A percentile compares a stretch with the other conserved stretches of the same genome.
These are phyloP conservation scores for Nephrocerus scutellatus DNA, from an alignment of 2,888 invertebrate genomes.

Conservation along the genomic window DNA sequence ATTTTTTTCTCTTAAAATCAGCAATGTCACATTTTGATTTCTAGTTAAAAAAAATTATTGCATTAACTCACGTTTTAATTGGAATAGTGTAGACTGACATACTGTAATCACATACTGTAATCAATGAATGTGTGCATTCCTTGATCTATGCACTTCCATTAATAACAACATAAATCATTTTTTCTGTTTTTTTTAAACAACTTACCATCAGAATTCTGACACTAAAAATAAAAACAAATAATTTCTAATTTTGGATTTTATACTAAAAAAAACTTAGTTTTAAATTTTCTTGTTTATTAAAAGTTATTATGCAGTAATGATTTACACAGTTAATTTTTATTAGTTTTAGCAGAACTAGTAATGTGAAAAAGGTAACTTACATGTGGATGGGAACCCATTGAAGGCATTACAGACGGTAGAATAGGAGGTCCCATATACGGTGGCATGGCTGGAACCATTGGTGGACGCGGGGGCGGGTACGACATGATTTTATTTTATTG, in stretches of 20 bases:
- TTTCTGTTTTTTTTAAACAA: conserved; percentile 8
- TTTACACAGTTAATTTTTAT: too few species aligned
- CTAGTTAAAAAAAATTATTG: too few species aligned
- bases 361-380: too few species aligned
- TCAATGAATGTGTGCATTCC: too few species aligned
- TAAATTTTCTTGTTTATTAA: conserved; percentile 3
- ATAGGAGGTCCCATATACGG: conserved; percentile 68
- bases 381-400: conserved; percentile 65
- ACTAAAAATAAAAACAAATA: conserved; percentile 19
- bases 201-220: conserved; percentile 18
- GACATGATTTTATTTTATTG: too few species aligned
- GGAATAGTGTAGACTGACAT: too few species aligned
- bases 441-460: conserved; percentile 69
- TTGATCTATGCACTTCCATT: too few species aligned
- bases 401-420: conserved; percentile 64
- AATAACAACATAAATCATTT: conserved; percentile 9
- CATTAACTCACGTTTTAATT: too few species aligned
- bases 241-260: too few species aligned
- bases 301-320: conserved; percentile 8
- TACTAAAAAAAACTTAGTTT: too few species aligned
- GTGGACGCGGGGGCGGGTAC: conserved; percentile 81
- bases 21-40: conserved; percentile 9
- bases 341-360: too few species aligned
- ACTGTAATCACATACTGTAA: too few species aligned
- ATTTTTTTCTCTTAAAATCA: conserved; percentile 13